Conservation (phyloP, 2,113 vertebrate genomes). For the Coryphaenoides rupestris region DNA sequence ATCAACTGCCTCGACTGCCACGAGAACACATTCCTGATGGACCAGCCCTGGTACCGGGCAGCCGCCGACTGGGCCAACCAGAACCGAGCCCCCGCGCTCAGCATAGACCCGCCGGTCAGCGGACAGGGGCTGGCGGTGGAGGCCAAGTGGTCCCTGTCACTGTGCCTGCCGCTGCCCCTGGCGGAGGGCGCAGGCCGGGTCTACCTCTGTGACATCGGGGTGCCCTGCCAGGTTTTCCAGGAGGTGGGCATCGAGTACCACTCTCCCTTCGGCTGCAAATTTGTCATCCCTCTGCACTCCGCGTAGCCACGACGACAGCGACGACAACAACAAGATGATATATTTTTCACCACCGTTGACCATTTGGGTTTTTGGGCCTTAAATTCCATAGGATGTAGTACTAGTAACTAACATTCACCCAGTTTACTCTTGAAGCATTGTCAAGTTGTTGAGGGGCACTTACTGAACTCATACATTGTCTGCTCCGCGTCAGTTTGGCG, state of each 20-base stretch:
- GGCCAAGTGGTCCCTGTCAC: constrained; percentile 93
- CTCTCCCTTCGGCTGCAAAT: constrained; percentile 97
- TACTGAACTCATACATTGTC: too few species aligned
- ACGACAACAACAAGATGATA: neutral
- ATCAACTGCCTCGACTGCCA: constrained; percentile 98
- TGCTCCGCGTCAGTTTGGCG: too few species aligned
- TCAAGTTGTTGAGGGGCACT: too few species aligned
- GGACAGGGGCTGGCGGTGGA: constrained; percentile 87
- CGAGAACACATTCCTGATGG: constrained; percentile 89
- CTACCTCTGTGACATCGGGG: constrained; percentile 94
- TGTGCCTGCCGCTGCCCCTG: constrained; percentile 88
- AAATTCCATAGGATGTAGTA: constrained; percentile 18
- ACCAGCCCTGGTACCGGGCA: constrained; percentile 94
- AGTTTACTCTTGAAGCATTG: constrained; percentile 19
- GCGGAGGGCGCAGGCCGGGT: constrained; percentile 86
- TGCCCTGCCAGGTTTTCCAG: constrained; percentile 91
- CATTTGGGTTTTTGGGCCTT: constrained; percentile 36
- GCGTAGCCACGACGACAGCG: too few species aligned
- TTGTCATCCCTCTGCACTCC: constrained; percentile 93
- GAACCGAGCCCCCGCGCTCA: constrained; percentile 92
- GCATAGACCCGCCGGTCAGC: constrained; percentile 88
- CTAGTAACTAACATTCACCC: constrained; percentile 25
- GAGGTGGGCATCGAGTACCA: constrained; percentile 96
- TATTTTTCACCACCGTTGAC: constrained; percentile 31
- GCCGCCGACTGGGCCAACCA: constrained; percentile 96